Evolutionary conservation across 2,888 invertebrate genomes (phyloP), one percentile per base, ranked within the genome.

Genomic region (Sphaerophoria taeniata): DNA sequence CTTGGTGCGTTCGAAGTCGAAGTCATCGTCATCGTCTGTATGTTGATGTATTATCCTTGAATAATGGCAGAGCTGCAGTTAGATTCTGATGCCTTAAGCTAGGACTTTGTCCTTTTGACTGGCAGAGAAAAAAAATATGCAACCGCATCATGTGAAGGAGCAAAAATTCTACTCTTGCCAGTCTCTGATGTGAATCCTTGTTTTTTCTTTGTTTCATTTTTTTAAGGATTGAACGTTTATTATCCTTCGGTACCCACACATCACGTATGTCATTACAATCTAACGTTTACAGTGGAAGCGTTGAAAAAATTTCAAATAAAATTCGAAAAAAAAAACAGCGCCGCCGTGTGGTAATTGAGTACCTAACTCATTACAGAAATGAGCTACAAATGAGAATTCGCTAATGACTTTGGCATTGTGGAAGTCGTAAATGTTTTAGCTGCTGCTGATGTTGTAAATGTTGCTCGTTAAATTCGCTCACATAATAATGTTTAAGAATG

Each of bases 401-500:
- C 85, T 85, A 85, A 85, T 85, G 85, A 85, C 81, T 85, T 85
- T 81, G 81, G 76, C 85, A 81, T 85, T 85, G 85, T 85, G 63
- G 70, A 70, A 85, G 76, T 81, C 76, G 81, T 70, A 85, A 73
- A 85, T 85, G 69, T 69, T 69, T 85, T 76, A 69, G 39, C 51
- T 77, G 60, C 51, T 77, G 60, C 73, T 80, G 74, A 73, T 77
- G 67, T 63, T 80, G 74, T 73, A 85, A 81, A 85, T 81, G 80
- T 72, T 63, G 45, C 72, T 85, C 81, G 77, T 85, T 81, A 81
- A 72, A 43, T 24, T 63, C 56, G 60, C 45, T 67, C 36, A 47
- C 33, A 63, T 39, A 67, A 34, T 36, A 51, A 67, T 39, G 39
- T 67, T 53, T 53, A 31, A 36, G 53, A 24, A 24, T 24, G 24